Conservation (phyloP, 1,140 invertebrate genomes). For the Trissolcus basalis region DNA sequence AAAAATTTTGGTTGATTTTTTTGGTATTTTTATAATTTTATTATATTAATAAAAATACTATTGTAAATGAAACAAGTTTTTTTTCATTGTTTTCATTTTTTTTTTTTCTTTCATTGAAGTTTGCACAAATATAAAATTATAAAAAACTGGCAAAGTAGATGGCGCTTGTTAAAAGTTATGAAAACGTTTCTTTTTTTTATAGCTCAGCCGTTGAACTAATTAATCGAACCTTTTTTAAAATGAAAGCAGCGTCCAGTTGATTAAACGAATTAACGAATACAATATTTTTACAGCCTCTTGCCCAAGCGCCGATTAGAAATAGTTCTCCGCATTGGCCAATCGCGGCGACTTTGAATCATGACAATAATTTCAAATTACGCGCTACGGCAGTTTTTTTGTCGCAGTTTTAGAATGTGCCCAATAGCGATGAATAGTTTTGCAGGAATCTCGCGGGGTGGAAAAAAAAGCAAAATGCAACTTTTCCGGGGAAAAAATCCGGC, state of each 20-base stretch:
- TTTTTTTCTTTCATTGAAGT: too few relatives aligned
- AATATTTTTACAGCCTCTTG: constrained; percentile 19
- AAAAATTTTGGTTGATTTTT: too few relatives aligned
- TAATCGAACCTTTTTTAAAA: constrained; percentile 15
- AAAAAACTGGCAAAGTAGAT: too few relatives aligned
- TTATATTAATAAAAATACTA: too few relatives aligned
- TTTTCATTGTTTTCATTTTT: too few relatives aligned
- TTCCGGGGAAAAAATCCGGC: not conserved
- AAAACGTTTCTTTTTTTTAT: constrained; percentile 12
- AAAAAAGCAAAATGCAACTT: constrained; percentile 25
- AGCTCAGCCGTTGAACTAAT: constrained; percentile 2
- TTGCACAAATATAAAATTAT: too few relatives aligned
- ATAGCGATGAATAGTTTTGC: constrained; percentile 11
- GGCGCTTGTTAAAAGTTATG: too few relatives aligned
- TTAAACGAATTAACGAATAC: constrained; percentile 28
- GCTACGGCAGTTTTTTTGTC: constrained; percentile 14
- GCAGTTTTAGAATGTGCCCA: constrained; percentile 16
- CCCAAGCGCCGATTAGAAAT: constrained; percentile 36
- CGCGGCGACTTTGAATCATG: constrained; percentile 40
- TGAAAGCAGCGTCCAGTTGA: constrained; percentile 18
- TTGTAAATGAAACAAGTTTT: too few relatives aligned
- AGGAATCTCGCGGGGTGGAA: not conserved
- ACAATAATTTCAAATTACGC: constrained; percentile 40
- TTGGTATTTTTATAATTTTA: too few relatives aligned
- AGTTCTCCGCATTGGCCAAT: constrained; percentile 38